Base-by-base conservation (phyloP, 2,113 vertebrate species). In the Dissostichus mawsoni region DNA sequence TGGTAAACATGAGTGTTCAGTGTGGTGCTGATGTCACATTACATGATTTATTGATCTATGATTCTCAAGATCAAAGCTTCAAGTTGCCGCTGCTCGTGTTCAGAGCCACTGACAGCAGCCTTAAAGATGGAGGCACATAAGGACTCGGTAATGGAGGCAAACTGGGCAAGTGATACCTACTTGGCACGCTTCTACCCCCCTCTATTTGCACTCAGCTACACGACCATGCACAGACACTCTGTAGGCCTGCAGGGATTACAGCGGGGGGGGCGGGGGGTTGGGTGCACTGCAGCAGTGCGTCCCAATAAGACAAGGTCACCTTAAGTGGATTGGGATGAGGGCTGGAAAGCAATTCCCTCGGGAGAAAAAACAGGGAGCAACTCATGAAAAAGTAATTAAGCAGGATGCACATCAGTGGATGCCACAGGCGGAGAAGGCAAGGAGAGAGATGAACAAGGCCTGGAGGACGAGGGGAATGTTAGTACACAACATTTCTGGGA, bases 321-420 rank as follows among this genome's bases (percentile, higher is more conserved):
- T 89, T 83, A 86, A 88, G 79, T 86, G 90, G 79, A 80, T 88
- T 79, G 78, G 73, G 84, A 80, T 75, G 70, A 55, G 1, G 41
- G 67, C 25, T 6, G 36, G 16, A 18, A 6, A 4, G 50, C 55
- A 63, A 64, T 80, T 83, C 92, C 89, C 87, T 66, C 17, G 13
- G 88, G 90, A 84, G 2, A 10, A 76, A 85, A 41, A 85, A 83
- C 56, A 77, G 77, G 79, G 74, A 87, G 83, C 81, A 78, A 90
- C 69, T 90, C 86, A 87, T 89, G 88, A 91, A 92, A 92, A 90
- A 87, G 89, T 92, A 90, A 92, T 92, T 91, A 89, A 89, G 74
- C 87, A 84, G 81, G 89, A 91, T 90, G 88, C 86, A 90, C 88
- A 88, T 91, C 84, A 78, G 70, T 82, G 86, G 81, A 82, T 45